Evolutionary conservation across 2,113 vertebrate species (phyloP).

Genomic region (Burhinus bistriatus): DNA sequence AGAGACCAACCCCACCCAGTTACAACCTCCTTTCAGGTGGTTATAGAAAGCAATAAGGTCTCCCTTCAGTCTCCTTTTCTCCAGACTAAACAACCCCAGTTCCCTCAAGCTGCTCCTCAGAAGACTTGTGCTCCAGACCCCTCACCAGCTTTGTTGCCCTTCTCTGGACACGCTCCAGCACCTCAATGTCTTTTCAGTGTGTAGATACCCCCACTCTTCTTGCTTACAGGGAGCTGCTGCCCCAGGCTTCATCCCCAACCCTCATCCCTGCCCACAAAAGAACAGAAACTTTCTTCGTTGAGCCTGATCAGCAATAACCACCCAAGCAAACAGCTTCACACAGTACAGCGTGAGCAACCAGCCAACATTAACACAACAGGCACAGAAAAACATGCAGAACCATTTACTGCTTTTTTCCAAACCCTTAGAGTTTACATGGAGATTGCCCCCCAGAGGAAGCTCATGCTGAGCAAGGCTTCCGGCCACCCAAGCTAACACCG

Average conservation of each 20-base stretch:
- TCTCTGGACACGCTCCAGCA: too few species aligned
- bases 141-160: too few species aligned
- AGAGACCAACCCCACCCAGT: too few species aligned
- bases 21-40: too few species aligned
- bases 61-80: too few species aligned
- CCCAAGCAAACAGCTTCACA: not conserved
- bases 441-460: not conserved
- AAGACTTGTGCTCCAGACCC: too few species aligned
- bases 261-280: not conserved
- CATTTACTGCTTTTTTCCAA: not conserved
- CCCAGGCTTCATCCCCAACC: not conserved
- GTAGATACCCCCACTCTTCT: not conserved
- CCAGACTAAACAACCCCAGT: too few species aligned
- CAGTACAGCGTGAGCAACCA: fast-evolving
- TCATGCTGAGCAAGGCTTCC: not conserved
- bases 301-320: not conserved
- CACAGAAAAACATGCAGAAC: not conserved
- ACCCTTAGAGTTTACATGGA: fast-evolving
- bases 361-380: not conserved
- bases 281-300: not conserved
- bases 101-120: too few species aligned
- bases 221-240: not conserved
- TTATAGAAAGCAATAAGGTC: too few species aligned
- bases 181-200: too few species aligned
- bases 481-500: fast-evolving